phyloP scores from a whole-genome alignment of 2,113 vertebrate genomes.

The Triplophysa dalaica region DNA sequence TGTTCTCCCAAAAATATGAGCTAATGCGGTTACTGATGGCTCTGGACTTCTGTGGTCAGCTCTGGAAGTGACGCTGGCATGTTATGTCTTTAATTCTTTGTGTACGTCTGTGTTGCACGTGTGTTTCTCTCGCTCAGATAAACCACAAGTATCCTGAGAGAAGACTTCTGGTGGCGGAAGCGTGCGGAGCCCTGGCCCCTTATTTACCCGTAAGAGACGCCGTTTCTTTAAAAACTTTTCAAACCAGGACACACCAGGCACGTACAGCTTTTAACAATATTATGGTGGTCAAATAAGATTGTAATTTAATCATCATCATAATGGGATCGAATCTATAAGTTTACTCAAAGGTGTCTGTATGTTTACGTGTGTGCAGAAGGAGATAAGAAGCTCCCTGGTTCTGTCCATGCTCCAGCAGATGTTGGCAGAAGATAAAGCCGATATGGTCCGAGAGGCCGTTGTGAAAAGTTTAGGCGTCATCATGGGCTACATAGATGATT shows the following conservation, averaged over 20 bases:
- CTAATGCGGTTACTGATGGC: conserved; percentile 26
- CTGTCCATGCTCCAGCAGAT: conserved; percentile 99
- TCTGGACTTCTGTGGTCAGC: conserved; percentile 51
- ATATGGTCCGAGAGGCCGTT: conserved; percentile 97
- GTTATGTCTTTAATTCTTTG: conserved; percentile 54
- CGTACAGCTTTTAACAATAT: conserved; percentile 14
- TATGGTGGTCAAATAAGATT: neutral
- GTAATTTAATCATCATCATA: conserved; percentile 4
- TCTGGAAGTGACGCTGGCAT: conserved; percentile 34
- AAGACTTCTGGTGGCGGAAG: conserved; percentile 93
- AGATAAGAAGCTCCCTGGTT: conserved; percentile 96
- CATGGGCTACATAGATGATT: conserved; percentile 97
- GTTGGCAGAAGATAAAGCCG: conserved; percentile 96
- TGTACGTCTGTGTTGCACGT: conserved; percentile 42
- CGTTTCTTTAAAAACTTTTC: neutral
- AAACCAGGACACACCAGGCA: conserved; percentile 8
- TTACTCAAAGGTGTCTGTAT: neutral
- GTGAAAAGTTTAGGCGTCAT: conserved; percentile 98
- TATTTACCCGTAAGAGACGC: conserved; percentile 90
- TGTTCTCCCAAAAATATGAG: neutral
- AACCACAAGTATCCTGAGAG: conserved; percentile 99
- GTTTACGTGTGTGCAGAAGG: conserved; percentile 79
- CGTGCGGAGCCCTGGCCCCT: conserved; percentile 94
- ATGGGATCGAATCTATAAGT: neutral
- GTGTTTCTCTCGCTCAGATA: conserved; percentile 76